Evolutionary conservation across 2,888 invertebrate species (phyloP), one percentile per base, ranked within the genome.

Genomic region (Synergus itoensis): DNA sequence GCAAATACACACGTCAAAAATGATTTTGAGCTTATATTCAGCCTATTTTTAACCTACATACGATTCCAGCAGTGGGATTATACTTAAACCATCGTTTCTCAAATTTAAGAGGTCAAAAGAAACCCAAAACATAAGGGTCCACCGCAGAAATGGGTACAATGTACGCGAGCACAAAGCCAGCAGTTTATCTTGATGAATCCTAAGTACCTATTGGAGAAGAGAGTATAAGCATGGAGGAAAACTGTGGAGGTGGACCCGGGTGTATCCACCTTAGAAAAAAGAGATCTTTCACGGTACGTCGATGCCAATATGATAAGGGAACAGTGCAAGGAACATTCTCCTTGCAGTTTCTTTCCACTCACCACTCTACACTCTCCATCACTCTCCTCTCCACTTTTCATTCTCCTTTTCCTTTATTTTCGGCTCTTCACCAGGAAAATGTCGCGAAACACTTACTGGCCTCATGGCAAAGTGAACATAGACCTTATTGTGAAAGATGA

Each of bases 121-220:
- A 69, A 43, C 69, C 64, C 78, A 80, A 83, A 83, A 83, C 80
- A 80, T 78, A 78, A 75, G 80, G 73, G 73, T 73, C 81, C 64
- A 62, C 69, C 73, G 21, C 77, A 77, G 77, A 78, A 79, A 79
- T 64, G 76, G 77, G 81, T 69, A 80, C 83, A 81, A 83, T 83
- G 78, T 60, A 77, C 63, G 69, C 69, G 80, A 77, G 76, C 80
- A 84, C 84, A 84, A 84, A 82, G 82, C 82, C 76, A 65, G 79
- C 79, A 78, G 89, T 87, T 87, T 90, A 90, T 90, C 90, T 90
- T 90, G 90, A 90, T 90, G 90, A 90, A 90, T 90, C 89, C 88
- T 86, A 87, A 89, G 89, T 89, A 88, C 88, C 78, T 75, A 87
- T 89, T 89, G 88, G 89, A 86, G 87, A 86, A 88, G 87, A 88